Conservation (phyloP, 2,113 vertebrate species). For the Apaloderma vittatum region DNA sequence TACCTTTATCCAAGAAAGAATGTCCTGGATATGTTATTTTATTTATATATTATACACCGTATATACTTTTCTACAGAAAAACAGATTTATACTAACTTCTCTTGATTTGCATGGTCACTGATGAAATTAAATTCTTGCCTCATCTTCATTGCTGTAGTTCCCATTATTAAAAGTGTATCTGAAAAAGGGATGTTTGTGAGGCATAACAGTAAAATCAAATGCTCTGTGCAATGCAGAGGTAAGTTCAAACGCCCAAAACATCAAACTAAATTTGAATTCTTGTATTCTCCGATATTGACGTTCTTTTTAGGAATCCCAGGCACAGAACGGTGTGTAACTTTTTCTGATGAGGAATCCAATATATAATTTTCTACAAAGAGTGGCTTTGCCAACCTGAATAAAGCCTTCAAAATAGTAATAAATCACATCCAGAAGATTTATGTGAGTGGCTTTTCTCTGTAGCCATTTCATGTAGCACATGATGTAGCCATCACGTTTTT, state of each 20-base stretch:
- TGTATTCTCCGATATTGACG: background rate
- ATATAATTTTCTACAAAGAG: background rate
- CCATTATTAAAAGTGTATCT: background rate
- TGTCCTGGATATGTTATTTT: background rate
- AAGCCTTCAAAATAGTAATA: background rate
- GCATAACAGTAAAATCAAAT: background rate
- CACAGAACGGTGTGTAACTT: background rate
- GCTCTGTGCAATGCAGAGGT: background rate
- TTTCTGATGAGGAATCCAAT: background rate
- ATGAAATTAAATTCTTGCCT: background rate
- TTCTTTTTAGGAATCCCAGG: background rate
- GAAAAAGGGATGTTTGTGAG: background rate
- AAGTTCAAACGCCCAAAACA: background rate
- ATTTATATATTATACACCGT: background rate
- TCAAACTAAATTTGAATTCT: background rate
- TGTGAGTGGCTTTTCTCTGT: background rate
- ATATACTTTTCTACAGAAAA: background rate
- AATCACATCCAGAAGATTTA: background rate
- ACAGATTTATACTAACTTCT: background rate
- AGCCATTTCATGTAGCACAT: background rate
- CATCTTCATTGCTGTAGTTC: background rate
- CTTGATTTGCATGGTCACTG: background rate
- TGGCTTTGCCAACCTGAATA: background rate
- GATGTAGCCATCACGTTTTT: background rate
- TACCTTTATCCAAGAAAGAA: background rate